Evolutionary conservation across 2,888 invertebrate species (phyloP), one percentile per base, ranked within the genome.

Genomic region (Dermolepida albohirtum): DNA sequence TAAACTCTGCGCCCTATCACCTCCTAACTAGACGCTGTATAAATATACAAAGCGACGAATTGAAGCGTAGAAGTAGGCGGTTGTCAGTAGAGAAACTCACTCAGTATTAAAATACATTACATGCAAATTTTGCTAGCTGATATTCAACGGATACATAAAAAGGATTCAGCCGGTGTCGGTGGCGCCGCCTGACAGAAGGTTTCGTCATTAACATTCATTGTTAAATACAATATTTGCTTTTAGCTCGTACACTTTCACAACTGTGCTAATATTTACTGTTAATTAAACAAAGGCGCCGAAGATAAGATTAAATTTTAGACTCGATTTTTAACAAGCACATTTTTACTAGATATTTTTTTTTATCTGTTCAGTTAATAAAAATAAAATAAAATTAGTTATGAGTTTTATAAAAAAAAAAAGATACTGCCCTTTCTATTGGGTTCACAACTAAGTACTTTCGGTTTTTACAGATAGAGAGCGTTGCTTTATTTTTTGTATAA

Each of bases 151-250:
- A 59, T 54, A 50, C 27, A 49, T 22, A 49, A 54, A 54, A 54
- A 54, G 40, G 40, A 54, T 40, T 54, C 17, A 55, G 55, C 55
- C 41, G 10, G 55, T 17, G 55, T 14, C 59, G 44, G 59, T 49
- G 34, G 47, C 59, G 59, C 49, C 59, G 59, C 59, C 47, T 6
- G 47, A 16, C 59, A 47, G 47, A 47, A 49, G 47, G 71, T 75
- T 70, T 63, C 71, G 71, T 78, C 78, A 76, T 79, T 79, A 78
- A 76, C 76, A 78, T 78, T 78, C 79, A 79, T 79, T 80, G 78
- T 79, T 78, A 78, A 77, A 78, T 79, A 78, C 68, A 70, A 70
- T 70, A 70, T 70, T 70, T 70, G 66, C 68, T 63, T 73, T 73
- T 76, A 74, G 74, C 78, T 75, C 77, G 76, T 77, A 76, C 78